Conservation (phyloP, 2,888 invertebrate species). For the Augochlorella aurata region DNA sequence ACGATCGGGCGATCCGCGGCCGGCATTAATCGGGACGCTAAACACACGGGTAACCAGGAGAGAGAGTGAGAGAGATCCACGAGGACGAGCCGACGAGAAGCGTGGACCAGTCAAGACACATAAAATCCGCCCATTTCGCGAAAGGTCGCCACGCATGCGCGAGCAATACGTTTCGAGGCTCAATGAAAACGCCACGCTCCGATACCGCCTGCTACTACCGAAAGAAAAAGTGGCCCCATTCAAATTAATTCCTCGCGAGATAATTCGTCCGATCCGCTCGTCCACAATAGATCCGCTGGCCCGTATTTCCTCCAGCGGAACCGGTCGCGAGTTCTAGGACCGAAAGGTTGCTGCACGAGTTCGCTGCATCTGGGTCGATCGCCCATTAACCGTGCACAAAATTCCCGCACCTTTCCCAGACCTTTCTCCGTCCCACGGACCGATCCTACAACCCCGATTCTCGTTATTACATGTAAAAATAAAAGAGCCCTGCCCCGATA, state of each 20-base stretch:
- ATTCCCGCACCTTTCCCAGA: neutral
- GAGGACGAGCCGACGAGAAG: slow-evolving; percentile 21
- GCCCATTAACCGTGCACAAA: neutral
- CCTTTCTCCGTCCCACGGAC: too few species aligned
- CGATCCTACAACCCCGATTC: too few species aligned
- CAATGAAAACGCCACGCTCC: slow-evolving; percentile 40
- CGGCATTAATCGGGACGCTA: neutral
- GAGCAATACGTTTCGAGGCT: slow-evolving; percentile 36
- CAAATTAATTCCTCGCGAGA: slow-evolving; percentile 39
- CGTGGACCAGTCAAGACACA: slow-evolving; percentile 44
- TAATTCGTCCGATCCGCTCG: slow-evolving; percentile 20
- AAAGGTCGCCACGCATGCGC: slow-evolving; percentile 49
- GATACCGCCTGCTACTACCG: slow-evolving; percentile 23
- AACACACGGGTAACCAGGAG: neutral
- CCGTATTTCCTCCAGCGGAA: neutral
- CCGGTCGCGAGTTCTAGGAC: neutral
- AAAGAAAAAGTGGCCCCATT: slow-evolving; percentile 32
- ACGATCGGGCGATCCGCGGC: slow-evolving; percentile 6
- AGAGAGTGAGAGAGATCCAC: slow-evolving; percentile 33
- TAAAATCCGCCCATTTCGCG: slow-evolving; percentile 48
- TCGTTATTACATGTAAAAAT: too few species aligned
- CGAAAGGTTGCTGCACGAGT: neutral
- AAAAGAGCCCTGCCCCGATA: too few species aligned
- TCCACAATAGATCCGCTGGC: neutral
- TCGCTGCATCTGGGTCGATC: slow-evolving; percentile 7